A percentile compares a stretch with the other conserved stretches of the same genome.
Evolutionary conservation across 2,888 invertebrate species (phyloP).

Genomic region (Acleris literana): DNA sequence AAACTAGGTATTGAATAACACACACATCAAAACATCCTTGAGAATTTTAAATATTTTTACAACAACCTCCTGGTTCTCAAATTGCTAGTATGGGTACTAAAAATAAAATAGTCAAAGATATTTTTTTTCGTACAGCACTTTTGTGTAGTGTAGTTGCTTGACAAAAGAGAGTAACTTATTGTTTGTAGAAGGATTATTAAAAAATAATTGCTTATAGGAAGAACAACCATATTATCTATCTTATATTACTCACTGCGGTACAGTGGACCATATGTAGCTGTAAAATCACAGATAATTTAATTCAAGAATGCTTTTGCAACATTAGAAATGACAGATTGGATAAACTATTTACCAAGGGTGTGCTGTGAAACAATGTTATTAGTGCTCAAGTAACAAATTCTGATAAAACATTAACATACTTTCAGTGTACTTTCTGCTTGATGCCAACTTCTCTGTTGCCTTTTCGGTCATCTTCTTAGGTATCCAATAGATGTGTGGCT

Average conservation of each 20-base stretch:
- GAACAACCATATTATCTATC: neutral
- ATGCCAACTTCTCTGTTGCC: conserved; percentile 86
- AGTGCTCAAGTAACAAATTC: neutral
- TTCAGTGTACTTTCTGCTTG: conserved; percentile 85
- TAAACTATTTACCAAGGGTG: too few relatives aligned
- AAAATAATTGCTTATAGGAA: neutral
- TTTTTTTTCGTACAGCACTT: too few relatives aligned
- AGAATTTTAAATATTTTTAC: too few relatives aligned
- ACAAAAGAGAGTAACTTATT: too few relatives aligned
- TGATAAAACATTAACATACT: conserved; percentile 76
- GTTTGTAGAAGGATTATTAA: neutral
- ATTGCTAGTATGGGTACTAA: too few relatives aligned
- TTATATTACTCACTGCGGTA: conserved; percentile 67
- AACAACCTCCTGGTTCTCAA: too few relatives aligned
- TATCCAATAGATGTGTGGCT: conserved; percentile 94
- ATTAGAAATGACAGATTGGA: too few relatives aligned
- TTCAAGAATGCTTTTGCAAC: neutral
- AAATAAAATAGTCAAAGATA: too few relatives aligned
- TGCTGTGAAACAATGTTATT: neutral
- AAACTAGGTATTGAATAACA: too few relatives aligned
- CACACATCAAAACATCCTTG: too few relatives aligned
- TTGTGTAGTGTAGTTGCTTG: too few relatives aligned
- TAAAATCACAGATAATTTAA: conserved; percentile 46
- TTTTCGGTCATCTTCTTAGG: conserved; percentile 91
- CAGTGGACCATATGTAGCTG: conserved; percentile 65